Percentiles rank a stretch among this genome's conserved stretches.
These are phyloP conservation scores for Crocuta crocuta DNA, from an alignment of 2,113 vertebrate genomes.

Conservation along the genomic window DNA sequence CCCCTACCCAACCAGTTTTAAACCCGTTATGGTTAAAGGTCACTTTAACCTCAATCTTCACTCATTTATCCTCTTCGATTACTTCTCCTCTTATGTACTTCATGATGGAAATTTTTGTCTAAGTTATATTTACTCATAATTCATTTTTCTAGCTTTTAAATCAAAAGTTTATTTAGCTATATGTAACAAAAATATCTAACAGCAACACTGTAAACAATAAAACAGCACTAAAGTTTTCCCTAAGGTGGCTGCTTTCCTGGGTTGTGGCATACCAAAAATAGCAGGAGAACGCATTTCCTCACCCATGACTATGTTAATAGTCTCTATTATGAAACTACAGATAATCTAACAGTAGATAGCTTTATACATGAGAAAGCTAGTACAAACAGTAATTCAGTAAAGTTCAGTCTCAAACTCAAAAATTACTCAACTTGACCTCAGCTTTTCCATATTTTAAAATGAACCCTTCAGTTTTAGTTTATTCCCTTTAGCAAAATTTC, in stretches of 20 bases:
- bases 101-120: neutral
- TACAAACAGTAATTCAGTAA: neutral
- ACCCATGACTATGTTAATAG: neutral
- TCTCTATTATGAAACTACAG: neutral
- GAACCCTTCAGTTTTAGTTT: neutral
- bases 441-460: slow-evolving; percentile 25
- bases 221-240: slow-evolving; percentile 15
- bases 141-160: neutral
- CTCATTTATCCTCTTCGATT: neutral
- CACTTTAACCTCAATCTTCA: neutral
- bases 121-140: neutral
- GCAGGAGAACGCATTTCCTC: neutral
- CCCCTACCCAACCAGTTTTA: neutral
- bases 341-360: neutral
- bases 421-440: neutral
- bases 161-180: slow-evolving; percentile 23
- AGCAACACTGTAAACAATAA: neutral
- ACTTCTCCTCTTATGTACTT: neutral
- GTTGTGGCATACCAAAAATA: neutral
- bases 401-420: slow-evolving; percentile 47
- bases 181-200: neutral
- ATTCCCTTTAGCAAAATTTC: slow-evolving; percentile 44
- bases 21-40: neutral
- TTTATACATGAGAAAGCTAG: neutral
- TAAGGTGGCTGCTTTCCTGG: neutral